Evolutionary conservation across 2,113 vertebrate genomes (phyloP), one percentile per base, ranked within the genome.

Genomic region (Microtus ochrogaster): DNA sequence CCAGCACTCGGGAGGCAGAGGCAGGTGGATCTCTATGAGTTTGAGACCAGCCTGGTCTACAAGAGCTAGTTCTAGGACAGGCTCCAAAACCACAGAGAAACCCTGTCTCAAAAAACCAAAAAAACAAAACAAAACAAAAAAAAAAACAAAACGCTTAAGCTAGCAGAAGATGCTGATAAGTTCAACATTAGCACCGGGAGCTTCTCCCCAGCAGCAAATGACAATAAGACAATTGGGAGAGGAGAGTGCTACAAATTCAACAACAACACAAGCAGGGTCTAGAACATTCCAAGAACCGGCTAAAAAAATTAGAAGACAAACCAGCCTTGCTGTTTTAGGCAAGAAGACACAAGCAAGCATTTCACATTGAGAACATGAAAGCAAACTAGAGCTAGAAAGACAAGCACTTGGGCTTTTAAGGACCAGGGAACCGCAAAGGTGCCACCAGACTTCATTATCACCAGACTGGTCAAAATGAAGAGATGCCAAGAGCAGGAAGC

Each of bases 311-410:
- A 89, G 89, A 95, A 90, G 52, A 65, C 44, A 91, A 93, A 76
- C 12, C 16, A 63, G 30, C 41, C 44, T 19, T 19, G 33, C 41
- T 44, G 33, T 79, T 97, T 77, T 58, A 1, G 68, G 44, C 24
- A 72, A 91, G 92, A 73, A 89, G 85, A 83, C 36, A 16, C 52
- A n/a, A 94, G 84, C 47, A 90, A 92, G 47, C 55, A 76, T 76
- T 92, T 95, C 41, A 74, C 39, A 91, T 63, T 63, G 65, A 77
- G 91, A 49, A 74, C 16, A 91, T 9, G 65, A 81, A 90, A 85
- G 84, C 52, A 82, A 85, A 78, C 61, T 83, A 89, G 63, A 85
- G 63, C 39, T 8, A 58, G 6, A 58, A 84, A 89, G 93, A 79
- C 41, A 84, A 19, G 84, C 33, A 65, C 61, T 30, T 30, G 72